Evolutionary conservation across 2,888 invertebrate genomes (phyloP), one percentile per base, ranked within the genome.

Genomic region (Oligia strigilis): DNA sequence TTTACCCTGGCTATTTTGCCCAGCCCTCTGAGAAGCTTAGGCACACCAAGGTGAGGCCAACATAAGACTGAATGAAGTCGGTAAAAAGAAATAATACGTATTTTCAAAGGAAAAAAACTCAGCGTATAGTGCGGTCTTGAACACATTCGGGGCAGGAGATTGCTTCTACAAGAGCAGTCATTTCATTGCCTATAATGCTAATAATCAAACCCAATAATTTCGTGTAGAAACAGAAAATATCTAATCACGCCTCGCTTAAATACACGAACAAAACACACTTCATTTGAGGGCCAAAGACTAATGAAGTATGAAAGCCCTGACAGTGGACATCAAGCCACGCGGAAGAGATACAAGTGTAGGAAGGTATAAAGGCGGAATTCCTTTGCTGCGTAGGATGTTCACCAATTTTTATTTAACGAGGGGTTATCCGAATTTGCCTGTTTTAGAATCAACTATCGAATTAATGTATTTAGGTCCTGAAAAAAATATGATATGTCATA

Each of bases 321-420:
- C 67, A 78, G 80, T 84, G 83, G 87, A 83, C 84, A 84, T 70
- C 55, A 72, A 87, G 79, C 81, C 81, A 85, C 29, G 80, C 70
- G 85, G 89, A 89, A 89, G 86, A 85, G 89, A 90, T 89, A 89
- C 79, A 85, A 85, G 70, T 80, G 49, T 83, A 40, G 17, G 62
- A 14, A 62, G 60, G 19, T 11, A 43, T 81, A 82, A 82, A 72
- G 79, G 72, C 17, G 5, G 3, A 14, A 52, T 66, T 82, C 58
- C 58, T 52, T 13, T 82, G 66, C 75, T 60, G 75, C 75, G 13
- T 52, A 5, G 3, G 11, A 8, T 52, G 4, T 29, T 40, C 40
- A n/a, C 17, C 17, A 40, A n/a, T 40, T 72, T n/a, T 17, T 62
- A n/a, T 40, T 62, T 13, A 49, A 6, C 9, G 9, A 1, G 58